A percentile compares a stretch with the other conserved stretches of the same genome.
phyloP scores from a whole-genome alignment of 2,113 vertebrate species.

The Podarcis raffonei region DNA sequence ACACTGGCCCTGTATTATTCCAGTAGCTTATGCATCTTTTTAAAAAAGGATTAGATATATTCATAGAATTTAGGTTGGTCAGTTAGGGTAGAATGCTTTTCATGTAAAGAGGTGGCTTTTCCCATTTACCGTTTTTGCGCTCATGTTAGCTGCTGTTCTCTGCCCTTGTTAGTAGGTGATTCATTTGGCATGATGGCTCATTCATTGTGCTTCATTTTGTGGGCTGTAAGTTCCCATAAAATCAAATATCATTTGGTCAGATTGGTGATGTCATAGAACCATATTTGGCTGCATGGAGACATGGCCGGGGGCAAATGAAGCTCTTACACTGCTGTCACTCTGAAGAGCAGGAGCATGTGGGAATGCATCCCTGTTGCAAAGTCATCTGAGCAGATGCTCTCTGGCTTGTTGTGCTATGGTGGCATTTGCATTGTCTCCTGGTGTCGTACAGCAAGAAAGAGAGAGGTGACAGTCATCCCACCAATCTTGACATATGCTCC shows the following conservation, averaged over 20 bases:
- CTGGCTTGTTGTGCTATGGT: background rate
- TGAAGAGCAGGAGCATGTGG: background rate
- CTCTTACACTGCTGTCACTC: no score
- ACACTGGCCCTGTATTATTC: background rate
- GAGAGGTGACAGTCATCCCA: background rate
- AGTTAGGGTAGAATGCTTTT: background rate
- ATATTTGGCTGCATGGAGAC: background rate
- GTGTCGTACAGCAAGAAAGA: background rate
- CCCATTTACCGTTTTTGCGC: background rate
- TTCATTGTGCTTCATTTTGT: no score
- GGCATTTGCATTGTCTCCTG: background rate
- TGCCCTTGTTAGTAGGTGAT: background rate
- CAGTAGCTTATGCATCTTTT: background rate
- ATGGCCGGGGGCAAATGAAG: background rate
- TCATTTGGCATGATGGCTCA: background rate
- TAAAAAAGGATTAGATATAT: background rate
- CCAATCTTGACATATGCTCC: background rate
- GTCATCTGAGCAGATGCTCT: background rate
- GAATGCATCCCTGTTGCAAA: background rate
- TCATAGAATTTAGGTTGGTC: no score
- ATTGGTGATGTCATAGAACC: background rate
- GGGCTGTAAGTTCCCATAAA: background rate
- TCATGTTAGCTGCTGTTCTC: background rate
- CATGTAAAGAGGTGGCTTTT: background rate
- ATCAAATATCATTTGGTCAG: background rate